phyloP scores from a whole-genome alignment of 2,888 invertebrate species.

The Epinotia ramella region DNA sequence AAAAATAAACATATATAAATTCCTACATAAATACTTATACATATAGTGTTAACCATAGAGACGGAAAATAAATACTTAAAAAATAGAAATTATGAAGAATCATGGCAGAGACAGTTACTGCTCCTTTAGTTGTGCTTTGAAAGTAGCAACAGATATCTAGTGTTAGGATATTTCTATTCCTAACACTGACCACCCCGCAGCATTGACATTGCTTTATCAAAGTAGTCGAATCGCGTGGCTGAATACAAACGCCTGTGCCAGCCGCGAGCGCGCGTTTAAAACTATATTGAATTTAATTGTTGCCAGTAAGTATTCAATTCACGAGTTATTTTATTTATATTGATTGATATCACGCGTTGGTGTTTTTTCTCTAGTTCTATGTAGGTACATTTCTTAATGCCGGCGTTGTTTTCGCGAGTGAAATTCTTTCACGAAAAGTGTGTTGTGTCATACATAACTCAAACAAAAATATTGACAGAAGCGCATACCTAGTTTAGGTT shows the following conservation, averaged over 20 bases:
- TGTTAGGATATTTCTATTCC: slow-evolving; percentile 4
- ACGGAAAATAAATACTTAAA: no score
- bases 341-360: neutral
- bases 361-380: neutral
- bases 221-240: slow-evolving; percentile 25
- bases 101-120: no score
- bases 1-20: no score
- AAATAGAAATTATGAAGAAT: no score
- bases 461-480: neutral
- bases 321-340: neutral
- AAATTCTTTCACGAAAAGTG: neutral
- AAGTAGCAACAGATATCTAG: no score
- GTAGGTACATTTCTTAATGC: neutral
- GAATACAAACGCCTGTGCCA: neutral
- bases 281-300: neutral
- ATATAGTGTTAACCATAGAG: no score
- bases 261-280: neutral
- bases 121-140: no score
- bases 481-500: neutral
- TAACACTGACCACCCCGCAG: slow-evolving; percentile 4
- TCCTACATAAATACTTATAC: no score
- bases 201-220: slow-evolving; percentile 38
- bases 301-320: slow-evolving; percentile 4
- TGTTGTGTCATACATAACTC: neutral
- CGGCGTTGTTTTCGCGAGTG: neutral